phyloP scores from a whole-genome alignment of 2,797 vertebrate genomes.

The Cossypha caffra region DNA sequence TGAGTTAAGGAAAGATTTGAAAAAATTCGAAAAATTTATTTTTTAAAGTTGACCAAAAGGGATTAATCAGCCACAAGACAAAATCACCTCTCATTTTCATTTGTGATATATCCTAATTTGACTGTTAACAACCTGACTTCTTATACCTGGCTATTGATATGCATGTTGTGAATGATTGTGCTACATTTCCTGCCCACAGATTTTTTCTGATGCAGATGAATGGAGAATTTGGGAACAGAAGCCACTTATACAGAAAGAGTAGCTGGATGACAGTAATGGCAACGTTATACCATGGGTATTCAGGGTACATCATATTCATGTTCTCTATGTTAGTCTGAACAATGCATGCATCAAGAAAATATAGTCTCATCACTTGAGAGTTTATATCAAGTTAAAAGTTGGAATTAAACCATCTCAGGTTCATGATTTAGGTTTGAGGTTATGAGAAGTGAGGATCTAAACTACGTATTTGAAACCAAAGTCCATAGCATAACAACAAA shows the following conservation, averaged over 20 bases:
- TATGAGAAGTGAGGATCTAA: not conserved
- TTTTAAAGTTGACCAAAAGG: not conserved
- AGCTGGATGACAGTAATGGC: not conserved
- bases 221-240: not conserved
- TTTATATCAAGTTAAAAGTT: not conserved
- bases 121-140: not conserved
- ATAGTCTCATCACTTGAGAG: not conserved
- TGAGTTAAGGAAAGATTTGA: not conserved
- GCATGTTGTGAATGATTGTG: not conserved
- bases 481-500: not conserved
- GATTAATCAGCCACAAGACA: not conserved
- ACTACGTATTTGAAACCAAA: not conserved
- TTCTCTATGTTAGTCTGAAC: not conserved
- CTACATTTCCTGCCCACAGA: not conserved
- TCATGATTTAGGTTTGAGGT: not conserved
- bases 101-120: not conserved
- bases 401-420: not conserved
- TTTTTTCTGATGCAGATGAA: not conserved
- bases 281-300: not conserved
- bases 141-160: not conserved
- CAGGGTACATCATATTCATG: not conserved
- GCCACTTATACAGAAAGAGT: slow-evolving; percentile 4
- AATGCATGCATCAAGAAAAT: not conserved
- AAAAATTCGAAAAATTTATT: not conserved
- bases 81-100: not conserved